phyloP scores from a whole-genome alignment of 2,888 invertebrate genomes.

The Linnaemya tessellans region DNA sequence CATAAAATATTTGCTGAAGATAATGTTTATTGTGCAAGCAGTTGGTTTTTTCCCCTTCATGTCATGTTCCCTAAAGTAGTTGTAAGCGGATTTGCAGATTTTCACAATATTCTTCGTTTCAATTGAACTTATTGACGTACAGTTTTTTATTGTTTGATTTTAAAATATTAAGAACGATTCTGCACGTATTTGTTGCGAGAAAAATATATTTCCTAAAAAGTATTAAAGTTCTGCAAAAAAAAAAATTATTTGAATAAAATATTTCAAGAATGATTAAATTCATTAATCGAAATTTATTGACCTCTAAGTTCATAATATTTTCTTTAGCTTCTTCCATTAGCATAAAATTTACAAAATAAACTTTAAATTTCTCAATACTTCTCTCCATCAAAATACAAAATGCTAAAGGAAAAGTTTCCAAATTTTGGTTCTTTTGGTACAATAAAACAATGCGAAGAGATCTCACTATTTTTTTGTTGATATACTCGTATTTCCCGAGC shows the following conservation, averaged over 20 bases:
- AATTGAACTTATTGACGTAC: slow-evolving; percentile 14
- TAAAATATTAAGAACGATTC: slow-evolving; percentile 5
- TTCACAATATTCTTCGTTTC: slow-evolving; percentile 21
- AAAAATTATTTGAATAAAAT: background rate
- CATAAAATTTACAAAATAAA: too few relatives aligned
- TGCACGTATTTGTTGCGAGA: background rate
- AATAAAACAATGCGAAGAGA: too few relatives aligned
- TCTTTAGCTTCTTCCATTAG: too few relatives aligned
- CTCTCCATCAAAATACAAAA: too few relatives aligned
- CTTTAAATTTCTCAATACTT: too few relatives aligned
- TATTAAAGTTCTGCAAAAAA: background rate
- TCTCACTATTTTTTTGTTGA: too few relatives aligned
- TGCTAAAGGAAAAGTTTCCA: too few relatives aligned
- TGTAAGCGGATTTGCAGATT: slow-evolving; percentile 45
- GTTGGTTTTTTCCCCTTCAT: background rate
- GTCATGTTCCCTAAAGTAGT: slow-evolving; percentile 9
- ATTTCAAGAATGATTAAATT: too few relatives aligned
- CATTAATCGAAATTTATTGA: too few relatives aligned
- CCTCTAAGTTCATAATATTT: too few relatives aligned
- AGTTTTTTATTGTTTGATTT: slow-evolving; percentile 21
- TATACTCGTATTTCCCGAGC: too few relatives aligned
- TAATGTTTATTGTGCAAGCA: slow-evolving; percentile 22
- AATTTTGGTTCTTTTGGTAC: too few relatives aligned
- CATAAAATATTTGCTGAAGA: slow-evolving; percentile 30
- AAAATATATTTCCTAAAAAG: background rate